A percentile compares a stretch with the other conserved stretches of the same genome.
These are phyloP conservation scores for Drosophila emarginata DNA, from an alignment of 2,888 invertebrate species.

Conservation along the genomic window DNA sequence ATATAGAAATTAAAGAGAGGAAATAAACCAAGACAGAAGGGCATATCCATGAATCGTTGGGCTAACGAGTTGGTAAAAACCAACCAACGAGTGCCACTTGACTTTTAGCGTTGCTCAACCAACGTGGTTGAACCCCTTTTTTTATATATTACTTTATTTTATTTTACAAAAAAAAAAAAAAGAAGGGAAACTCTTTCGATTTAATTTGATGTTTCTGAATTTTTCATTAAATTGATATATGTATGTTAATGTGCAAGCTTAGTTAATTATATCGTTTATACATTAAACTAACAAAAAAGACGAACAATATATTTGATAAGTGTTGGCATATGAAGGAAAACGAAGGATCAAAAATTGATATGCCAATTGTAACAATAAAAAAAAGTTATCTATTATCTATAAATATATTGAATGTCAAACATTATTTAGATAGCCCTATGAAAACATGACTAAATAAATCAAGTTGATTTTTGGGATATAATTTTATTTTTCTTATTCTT, in stretches of 20 bases:
- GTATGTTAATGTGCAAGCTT: neutral
- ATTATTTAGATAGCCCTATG: too few relatives aligned
- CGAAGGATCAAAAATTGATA: neutral
- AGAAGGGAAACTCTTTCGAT: neutral
- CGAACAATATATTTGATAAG: too few relatives aligned
- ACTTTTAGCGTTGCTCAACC: neutral
- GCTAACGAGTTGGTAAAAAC: neutral
- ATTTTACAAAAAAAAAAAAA: too few relatives aligned
- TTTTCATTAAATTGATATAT: neutral
- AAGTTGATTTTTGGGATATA: too few relatives aligned
- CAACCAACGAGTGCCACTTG: neutral
- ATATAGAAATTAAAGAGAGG: neutral
- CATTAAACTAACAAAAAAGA: neutral
- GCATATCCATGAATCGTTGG: neutral
- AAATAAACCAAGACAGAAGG: neutral
- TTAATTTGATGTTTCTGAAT: conserved; percentile 2
- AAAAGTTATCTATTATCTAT: too few relatives aligned
- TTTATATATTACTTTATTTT: neutral
- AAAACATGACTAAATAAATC: too few relatives aligned
- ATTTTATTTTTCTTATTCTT: too few relatives aligned
- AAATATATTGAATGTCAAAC: too few relatives aligned
- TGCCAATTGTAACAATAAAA: too few relatives aligned
- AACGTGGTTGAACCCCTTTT: conserved; percentile 28
- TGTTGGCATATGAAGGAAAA: conserved; percentile 7
- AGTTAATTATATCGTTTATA: conserved; percentile 1